Conservation (phyloP, 2,888 invertebrate genomes). For the Cerastis leucographa region DNA sequence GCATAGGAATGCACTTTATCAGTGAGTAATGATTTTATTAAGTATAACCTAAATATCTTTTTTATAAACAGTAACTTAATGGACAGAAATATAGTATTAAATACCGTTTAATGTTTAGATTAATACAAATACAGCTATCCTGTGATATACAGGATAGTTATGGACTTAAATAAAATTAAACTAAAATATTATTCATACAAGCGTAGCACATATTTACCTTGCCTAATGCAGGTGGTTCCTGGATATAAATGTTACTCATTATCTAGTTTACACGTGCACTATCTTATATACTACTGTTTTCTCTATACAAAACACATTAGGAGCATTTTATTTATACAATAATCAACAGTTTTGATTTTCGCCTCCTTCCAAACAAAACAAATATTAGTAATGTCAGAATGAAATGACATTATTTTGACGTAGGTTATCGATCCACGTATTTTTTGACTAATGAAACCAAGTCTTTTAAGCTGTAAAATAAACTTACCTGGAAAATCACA, state of each 20-base stretch:
- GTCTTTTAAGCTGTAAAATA: slow-evolving; percentile 15
- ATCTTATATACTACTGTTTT: slow-evolving; percentile 26
- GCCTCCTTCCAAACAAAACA: slow-evolving; percentile 42
- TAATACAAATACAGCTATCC: too few species aligned
- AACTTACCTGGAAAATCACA: too few species aligned
- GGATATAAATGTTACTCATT: slow-evolving; percentile 99
- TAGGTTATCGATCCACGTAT: neutral
- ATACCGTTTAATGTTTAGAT: neutral
- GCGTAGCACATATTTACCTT: slow-evolving; percentile 92
- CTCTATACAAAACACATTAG: neutral
- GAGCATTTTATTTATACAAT: slow-evolving; percentile 36
- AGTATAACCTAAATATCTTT: slow-evolving; percentile 7
- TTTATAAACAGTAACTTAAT: neutral
- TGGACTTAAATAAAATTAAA: neutral
- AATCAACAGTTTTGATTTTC: slow-evolving; percentile 1
- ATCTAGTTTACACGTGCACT: slow-evolving; percentile 48
- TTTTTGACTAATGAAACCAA: neutral
- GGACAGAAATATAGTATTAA: neutral
- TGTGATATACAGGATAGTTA: neutral
- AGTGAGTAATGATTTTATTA: neutral
- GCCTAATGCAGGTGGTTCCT: slow-evolving; percentile 98
- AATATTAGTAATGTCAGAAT: slow-evolving; percentile 31
- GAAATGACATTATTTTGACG: slow-evolving; percentile 43
- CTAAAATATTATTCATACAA: neutral
- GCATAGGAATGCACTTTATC: neutral